Evolutionary conservation across 1,140 invertebrate genomes (phyloP).

Genomic region (Scaptomyza graminum): DNA sequence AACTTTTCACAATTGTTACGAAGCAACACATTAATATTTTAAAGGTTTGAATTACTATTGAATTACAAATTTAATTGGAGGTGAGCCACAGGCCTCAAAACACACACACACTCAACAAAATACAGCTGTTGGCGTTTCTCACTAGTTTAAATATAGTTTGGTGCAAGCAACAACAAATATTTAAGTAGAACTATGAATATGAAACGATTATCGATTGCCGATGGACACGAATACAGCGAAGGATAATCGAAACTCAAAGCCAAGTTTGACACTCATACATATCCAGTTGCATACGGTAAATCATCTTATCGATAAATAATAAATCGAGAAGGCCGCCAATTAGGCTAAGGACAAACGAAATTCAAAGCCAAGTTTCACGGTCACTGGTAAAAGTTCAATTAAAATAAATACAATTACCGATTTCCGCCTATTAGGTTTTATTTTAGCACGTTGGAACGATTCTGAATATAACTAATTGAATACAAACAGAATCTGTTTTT

Average conservation of each 20-base stretch:
- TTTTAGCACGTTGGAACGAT: background rate
- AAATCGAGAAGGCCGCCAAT: background rate
- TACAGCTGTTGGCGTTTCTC: slow-evolving; percentile 45
- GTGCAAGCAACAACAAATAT: slow-evolving; percentile 10
- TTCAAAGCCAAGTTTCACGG: slow-evolving; percentile 9
- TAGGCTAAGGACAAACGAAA: background rate
- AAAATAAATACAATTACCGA: no score
- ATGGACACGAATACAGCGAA: background rate
- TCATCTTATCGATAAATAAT: background rate
- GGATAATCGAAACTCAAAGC: slow-evolving; percentile 14
- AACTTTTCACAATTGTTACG: slow-evolving; percentile 6
- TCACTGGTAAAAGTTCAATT: background rate
- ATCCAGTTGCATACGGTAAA: background rate
- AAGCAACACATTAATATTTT: background rate
- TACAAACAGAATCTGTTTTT: background rate
- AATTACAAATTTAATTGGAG: slow-evolving; percentile 13
- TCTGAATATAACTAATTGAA: no score
- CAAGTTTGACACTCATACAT: background rate
- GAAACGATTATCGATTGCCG: slow-evolving; percentile 2
- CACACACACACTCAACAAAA: background rate
- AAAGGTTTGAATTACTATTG: slow-evolving; percentile 26
- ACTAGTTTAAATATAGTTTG: no score
- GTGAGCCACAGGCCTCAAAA: background rate
- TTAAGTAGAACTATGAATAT: slow-evolving; percentile 7
- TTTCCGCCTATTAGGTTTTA: no score